Percentiles rank a stretch among this genome's conserved stretches.
Evolutionary conservation across 2,113 vertebrate species (phyloP).

Genomic region (Phainopepla nitens): DNA sequence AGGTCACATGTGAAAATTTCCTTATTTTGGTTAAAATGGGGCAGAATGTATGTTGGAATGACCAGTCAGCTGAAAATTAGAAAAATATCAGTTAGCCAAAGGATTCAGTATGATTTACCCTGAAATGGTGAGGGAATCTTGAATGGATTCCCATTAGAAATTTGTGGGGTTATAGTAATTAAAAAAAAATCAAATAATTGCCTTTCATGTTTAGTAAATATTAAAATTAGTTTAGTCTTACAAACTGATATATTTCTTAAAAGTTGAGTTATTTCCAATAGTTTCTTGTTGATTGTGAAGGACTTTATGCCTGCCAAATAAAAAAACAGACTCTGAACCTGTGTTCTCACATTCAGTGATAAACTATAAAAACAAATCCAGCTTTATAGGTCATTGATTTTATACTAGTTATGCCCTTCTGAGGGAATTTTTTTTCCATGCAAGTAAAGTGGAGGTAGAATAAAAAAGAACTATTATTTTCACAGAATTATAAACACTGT

Average conservation of each 20-base stretch:
- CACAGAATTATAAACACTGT: background rate
- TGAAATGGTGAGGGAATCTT: background rate
- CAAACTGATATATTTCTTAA: background rate
- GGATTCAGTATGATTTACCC: background rate
- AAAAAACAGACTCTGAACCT: background rate
- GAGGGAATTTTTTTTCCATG: background rate
- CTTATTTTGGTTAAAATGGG: background rate
- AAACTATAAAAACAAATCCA: background rate
- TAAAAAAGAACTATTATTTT: background rate
- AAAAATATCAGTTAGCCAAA: background rate
- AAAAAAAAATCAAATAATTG: background rate
- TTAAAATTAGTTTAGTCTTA: background rate
- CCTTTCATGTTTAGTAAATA: background rate
- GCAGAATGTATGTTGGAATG: background rate
- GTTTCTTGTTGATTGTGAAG: background rate
- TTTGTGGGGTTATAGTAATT: accelerated
- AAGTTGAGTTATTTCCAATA: background rate
- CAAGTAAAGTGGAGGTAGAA: background rate
- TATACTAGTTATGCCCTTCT: background rate
- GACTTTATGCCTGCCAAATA: background rate
- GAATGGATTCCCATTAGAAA: background rate
- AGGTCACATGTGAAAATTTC: background rate
- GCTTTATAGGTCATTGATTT: background rate
- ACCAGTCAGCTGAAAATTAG: background rate
- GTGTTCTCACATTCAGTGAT: background rate